phyloP scores from a whole-genome alignment of 2,113 vertebrate genomes.

The Emydocephalus ijimae region DNA sequence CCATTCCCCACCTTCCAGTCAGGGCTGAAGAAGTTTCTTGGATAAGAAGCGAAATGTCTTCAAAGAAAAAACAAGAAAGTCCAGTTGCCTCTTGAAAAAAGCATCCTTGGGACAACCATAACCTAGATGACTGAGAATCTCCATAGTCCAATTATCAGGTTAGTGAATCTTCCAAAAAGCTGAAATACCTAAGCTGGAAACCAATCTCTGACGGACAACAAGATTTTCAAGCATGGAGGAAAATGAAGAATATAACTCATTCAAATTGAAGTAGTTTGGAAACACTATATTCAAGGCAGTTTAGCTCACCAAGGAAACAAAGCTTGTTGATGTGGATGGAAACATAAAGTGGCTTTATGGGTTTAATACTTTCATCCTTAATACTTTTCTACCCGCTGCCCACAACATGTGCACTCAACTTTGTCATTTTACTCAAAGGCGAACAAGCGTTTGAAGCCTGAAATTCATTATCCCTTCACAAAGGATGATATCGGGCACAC shows the following conservation, averaged over 20 bases:
- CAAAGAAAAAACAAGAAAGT: no score
- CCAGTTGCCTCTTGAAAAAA: no score
- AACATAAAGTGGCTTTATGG: not conserved
- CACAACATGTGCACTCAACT: not conserved
- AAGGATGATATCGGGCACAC: constrained; percentile 40
- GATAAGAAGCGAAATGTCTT: no score
- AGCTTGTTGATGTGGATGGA: not conserved
- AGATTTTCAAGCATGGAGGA: not conserved
- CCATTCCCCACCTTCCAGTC: no score
- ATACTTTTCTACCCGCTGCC: not conserved
- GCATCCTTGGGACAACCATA: no score
- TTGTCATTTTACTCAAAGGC: constrained; percentile 14
- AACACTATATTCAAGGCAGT: constrained; percentile 9
- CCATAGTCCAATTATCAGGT: no score
- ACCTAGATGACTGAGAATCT: no score
- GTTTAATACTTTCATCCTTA: not conserved
- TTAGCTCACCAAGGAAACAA: constrained; percentile 8
- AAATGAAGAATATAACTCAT: not conserved
- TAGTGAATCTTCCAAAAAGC: not conserved
- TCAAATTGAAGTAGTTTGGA: constrained; percentile 18
- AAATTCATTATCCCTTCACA: constrained; percentile 55
- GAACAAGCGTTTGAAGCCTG: constrained; percentile 47
- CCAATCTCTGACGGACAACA: constrained; percentile 15
- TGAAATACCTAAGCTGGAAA: constrained; percentile 14
- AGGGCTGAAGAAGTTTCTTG: no score